These are phyloP conservation scores for Aphelenchoides fujianensis DNA, from an alignment of 1,140 invertebrate genomes.

Conservation along the genomic window DNA sequence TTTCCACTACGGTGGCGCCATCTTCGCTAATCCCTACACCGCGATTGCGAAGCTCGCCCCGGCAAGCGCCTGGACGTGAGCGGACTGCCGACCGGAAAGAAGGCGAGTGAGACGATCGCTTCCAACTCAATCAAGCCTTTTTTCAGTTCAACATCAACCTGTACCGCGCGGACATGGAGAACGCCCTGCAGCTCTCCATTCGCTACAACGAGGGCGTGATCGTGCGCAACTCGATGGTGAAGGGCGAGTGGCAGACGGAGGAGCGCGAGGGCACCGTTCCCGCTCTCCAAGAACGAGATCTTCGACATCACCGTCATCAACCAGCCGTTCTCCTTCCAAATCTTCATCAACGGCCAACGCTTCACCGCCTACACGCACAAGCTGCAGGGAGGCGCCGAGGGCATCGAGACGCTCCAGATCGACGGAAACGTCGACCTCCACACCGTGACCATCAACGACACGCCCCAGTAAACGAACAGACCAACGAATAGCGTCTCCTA, in stretches of 20 bases:
- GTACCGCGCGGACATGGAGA: constrained; percentile 56
- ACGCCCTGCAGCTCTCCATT: constrained; percentile 59
- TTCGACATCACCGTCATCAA: constrained; percentile 61
- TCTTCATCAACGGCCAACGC: constrained; percentile 53
- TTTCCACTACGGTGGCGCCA: constrained; percentile 56
- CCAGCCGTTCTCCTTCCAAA: constrained; percentile 48
- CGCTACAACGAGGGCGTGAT: constrained; percentile 60
- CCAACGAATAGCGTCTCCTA: too few relatives aligned
- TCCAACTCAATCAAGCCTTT: not conserved
- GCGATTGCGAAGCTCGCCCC: constrained; percentile 57
- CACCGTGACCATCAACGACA: constrained; percentile 50
- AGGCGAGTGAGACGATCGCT: not conserved
- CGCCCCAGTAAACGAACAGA: constrained; percentile 10
- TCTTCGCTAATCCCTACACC: constrained; percentile 56
- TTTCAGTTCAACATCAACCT: constrained; percentile 52
- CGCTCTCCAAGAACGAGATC: constrained; percentile 56
- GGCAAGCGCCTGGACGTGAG: constrained; percentile 57
- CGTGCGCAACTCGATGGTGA: constrained; percentile 57
- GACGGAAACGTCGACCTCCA: constrained; percentile 52
- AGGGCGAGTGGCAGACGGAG: constrained; percentile 55
- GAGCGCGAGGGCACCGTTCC: constrained; percentile 59
- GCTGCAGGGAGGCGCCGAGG: constrained; percentile 31
- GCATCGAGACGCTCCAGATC: constrained; percentile 50
- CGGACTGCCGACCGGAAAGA: constrained; percentile 52
- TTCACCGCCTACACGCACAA: constrained; percentile 42